A percentile compares a stretch with the other conserved stretches of the same genome.
phyloP scores from a whole-genome alignment of 2,888 invertebrate species.

The Eupithecia abbreviata region DNA sequence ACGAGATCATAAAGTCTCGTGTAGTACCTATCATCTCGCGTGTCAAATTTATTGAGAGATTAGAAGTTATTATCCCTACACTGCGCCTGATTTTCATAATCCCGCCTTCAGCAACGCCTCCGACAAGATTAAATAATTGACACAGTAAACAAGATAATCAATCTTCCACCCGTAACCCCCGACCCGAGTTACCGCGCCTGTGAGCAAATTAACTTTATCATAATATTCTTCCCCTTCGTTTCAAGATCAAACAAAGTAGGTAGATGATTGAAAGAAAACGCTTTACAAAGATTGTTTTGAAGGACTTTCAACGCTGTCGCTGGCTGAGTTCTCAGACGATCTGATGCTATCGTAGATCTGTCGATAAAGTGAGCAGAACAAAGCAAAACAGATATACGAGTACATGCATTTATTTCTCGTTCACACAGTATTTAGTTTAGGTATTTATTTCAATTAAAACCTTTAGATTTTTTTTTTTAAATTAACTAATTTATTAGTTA shows the following conservation, averaged over 20 bases:
- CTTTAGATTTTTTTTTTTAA: no score
- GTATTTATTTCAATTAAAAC: constrained; percentile 6
- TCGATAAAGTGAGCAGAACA: constrained; percentile 45
- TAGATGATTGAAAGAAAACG: constrained; percentile 13
- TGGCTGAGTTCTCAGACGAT: constrained; percentile 1
- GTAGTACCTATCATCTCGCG: neutral
- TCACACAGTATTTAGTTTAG: constrained; percentile 36
- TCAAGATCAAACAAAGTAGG: constrained; percentile 2
- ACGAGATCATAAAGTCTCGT: neutral
- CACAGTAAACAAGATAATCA: neutral
- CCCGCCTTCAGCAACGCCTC: neutral
- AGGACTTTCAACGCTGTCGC: neutral
- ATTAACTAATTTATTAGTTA: no score
- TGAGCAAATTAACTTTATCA: constrained; percentile 15
- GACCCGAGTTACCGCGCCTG: neutral
- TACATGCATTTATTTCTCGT: constrained; percentile 23
- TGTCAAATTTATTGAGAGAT: neutral
- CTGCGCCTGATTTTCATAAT: neutral
- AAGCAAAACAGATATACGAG: constrained; percentile 20
- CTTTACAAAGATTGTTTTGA: constrained; percentile 9
- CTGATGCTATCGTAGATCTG: constrained; percentile 6
- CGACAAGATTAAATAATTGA: neutral
- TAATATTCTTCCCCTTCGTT: neutral
- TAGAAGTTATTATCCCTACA: neutral
- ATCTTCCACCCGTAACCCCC: neutral